These are phyloP conservation scores for Anniella stebbinsi DNA, from an alignment of 2,797 vertebrate genomes.

Conservation along the genomic window DNA sequence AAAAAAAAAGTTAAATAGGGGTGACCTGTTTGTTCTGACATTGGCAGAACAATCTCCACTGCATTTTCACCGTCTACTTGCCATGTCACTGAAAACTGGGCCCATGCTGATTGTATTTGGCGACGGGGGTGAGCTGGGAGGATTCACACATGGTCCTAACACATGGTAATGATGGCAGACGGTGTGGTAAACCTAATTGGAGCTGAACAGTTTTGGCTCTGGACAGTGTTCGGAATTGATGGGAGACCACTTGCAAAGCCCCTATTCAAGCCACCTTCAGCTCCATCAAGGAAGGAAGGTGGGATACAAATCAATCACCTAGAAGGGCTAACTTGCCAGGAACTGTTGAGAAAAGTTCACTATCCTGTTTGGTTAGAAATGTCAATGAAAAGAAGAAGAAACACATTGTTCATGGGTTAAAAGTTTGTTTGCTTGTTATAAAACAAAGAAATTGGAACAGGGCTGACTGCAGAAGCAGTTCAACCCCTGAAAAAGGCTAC, in stretches of 20 bases:
- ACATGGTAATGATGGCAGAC: not conserved
- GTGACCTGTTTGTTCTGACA: not conserved
- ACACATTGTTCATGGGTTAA: not conserved
- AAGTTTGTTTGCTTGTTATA: not conserved
- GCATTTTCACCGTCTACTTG: not conserved
- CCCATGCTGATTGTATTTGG: not conserved
- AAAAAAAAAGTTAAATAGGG: not conserved
- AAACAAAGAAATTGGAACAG: not conserved
- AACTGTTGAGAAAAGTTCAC: not conserved
- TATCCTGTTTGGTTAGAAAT: not conserved
- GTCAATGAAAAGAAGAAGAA: not conserved
- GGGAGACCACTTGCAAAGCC: not conserved
- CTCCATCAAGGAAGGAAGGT: not conserved
- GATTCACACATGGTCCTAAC: not conserved
- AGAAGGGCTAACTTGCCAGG: not conserved
- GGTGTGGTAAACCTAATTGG: not conserved
- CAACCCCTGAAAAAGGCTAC: not conserved
- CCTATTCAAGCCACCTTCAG: too few species aligned
- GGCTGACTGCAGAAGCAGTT: not conserved
- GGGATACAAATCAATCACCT: not conserved
- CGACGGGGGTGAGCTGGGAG: too few species aligned
- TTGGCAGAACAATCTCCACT: not conserved
- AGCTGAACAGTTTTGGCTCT: too few species aligned
- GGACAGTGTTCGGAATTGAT: not conserved
- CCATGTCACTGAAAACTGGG: not conserved